phyloP scores from a whole-genome alignment of 2,113 vertebrate species.

The Rhadina sibilatrix region DNA sequence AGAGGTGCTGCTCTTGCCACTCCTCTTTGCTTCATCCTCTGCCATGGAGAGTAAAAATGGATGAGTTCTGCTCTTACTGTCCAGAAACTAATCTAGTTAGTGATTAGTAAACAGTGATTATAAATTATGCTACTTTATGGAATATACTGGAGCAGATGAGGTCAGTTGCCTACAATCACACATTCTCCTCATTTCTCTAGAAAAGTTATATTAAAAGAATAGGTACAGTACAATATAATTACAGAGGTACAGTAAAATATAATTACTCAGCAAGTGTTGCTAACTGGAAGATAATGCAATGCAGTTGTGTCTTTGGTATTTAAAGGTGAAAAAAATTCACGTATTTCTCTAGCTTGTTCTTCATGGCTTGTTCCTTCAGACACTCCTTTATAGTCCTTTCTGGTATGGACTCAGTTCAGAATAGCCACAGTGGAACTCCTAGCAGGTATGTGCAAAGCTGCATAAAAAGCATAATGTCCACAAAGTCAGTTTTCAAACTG shows the following conservation, averaged over 20 bases:
- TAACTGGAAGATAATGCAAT: background rate
- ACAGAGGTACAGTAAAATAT: background rate
- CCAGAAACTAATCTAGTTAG: background rate
- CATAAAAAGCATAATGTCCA: background rate
- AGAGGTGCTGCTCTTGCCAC: background rate
- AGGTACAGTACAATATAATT: background rate
- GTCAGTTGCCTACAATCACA: background rate
- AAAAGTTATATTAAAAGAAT: background rate
- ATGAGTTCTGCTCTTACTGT: background rate
- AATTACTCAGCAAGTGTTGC: background rate
- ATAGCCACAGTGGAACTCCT: background rate
- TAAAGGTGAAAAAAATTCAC: background rate
- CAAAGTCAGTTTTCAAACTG: background rate
- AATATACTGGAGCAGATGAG: background rate
- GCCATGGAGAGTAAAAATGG: background rate
- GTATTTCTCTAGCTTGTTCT: background rate
- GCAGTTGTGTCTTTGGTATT: background rate
- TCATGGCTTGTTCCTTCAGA: background rate
- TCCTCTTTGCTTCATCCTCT: background rate
- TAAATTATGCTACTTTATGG: background rate
- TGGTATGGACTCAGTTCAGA: background rate
- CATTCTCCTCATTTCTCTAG: background rate
- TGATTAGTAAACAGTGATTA: background rate
- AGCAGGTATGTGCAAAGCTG: background rate
- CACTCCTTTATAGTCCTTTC: background rate